These are phyloP conservation scores for Odontamblyopus rebecca DNA, from an alignment of 2,797 vertebrate species.

Conservation along the genomic window DNA sequence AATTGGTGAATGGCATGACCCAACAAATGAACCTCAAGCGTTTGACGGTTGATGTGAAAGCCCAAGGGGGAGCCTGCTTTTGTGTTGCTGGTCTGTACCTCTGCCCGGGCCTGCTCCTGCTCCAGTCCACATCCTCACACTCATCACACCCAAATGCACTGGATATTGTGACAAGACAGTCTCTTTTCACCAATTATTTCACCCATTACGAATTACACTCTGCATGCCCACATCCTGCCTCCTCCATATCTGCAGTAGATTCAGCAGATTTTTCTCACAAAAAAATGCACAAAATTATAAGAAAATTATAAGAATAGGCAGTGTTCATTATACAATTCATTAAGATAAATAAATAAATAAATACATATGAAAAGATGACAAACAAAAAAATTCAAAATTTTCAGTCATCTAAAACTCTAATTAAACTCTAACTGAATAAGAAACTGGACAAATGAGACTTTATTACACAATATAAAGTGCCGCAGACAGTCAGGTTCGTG, in stretches of 20 bases:
- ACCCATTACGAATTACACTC: conserved; percentile 68
- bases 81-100: conserved; percentile 67
- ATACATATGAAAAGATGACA: not conserved
- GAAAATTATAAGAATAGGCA: conserved; percentile 17
- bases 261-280: conserved; percentile 11
- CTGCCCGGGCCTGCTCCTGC: conserved; percentile 58
- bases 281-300: conserved; percentile 7
- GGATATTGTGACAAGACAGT: conserved; percentile 71
- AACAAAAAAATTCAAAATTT: not conserved
- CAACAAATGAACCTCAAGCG: conserved; percentile 69
- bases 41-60: conserved; percentile 73
- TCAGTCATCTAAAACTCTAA: conserved; percentile 25
- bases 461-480: conserved; percentile 52
- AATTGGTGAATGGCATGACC: conserved; percentile 78
- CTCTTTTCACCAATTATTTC: conserved; percentile 78
- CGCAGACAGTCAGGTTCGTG: conserved; percentile 46
- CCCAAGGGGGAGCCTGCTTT: conserved; percentile 67
- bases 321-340: conserved; percentile 1
- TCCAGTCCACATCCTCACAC: conserved; percentile 63
- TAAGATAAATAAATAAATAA: not conserved
- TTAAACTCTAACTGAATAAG: conserved; percentile 52
- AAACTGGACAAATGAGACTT: conserved; percentile 51
- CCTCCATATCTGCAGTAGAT: conserved; percentile 25
- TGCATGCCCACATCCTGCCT: conserved; percentile 48
- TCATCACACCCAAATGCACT: conserved; percentile 62